Percentiles rank a stretch among this genome's conserved stretches.
Evolutionary conservation across 2,797 vertebrate species (phyloP).

Genomic region (Melopsittacus undulatus): DNA sequence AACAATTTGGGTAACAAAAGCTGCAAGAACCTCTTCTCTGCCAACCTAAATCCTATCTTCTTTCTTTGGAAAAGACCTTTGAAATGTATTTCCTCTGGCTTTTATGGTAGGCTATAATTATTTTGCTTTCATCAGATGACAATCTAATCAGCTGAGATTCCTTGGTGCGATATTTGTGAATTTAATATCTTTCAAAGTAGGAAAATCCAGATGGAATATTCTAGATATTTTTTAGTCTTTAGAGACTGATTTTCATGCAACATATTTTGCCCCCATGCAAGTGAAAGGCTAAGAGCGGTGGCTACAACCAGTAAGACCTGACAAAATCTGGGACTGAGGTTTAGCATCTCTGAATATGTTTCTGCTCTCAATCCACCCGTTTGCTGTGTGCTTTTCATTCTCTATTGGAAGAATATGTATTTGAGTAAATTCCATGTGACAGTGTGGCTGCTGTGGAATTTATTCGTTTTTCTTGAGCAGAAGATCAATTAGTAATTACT

Average conservation of each 20-base stretch:
- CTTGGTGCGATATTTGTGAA: background rate
- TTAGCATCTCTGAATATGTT: background rate
- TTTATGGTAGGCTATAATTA: background rate
- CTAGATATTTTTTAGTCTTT: background rate
- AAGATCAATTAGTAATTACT: constrained; percentile 75
- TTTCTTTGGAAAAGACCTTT: background rate
- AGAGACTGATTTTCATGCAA: background rate
- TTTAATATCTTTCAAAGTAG: background rate
- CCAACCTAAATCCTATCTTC: background rate
- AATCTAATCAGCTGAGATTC: background rate
- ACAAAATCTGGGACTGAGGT: background rate
- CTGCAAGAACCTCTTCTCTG: background rate
- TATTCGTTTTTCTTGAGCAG: constrained; percentile 66
- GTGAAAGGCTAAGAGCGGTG: background rate
- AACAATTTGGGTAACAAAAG: background rate
- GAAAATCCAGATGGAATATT: background rate
- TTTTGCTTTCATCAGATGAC: background rate
- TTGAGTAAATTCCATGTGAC: constrained; percentile 64
- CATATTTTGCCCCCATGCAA: background rate
- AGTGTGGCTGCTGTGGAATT: constrained; percentile 35
- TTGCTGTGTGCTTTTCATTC: background rate
- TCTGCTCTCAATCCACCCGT: background rate
- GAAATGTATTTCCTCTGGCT: background rate
- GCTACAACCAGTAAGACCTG: background rate
- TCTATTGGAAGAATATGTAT: constrained; percentile 23